Base-by-base conservation (phyloP, 1,140 invertebrate genomes). In the Magallana ariakensis region DNA sequence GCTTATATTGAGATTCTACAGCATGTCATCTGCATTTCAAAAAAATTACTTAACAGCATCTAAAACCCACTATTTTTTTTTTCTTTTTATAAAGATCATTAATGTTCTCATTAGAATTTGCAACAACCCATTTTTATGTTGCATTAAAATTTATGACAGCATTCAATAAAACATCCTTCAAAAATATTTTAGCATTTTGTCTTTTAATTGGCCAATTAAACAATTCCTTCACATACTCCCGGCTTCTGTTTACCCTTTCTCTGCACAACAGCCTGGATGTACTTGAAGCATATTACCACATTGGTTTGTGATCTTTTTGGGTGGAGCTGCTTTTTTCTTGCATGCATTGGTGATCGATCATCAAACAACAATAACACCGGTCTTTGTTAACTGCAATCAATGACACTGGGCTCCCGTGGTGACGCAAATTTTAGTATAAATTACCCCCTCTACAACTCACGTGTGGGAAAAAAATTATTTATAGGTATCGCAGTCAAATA, bases 1-100 rank as follows among this genome's bases (percentile, higher is more conserved):
- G 22, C 33, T 26, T 13, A 26, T 22, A 75, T 75, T 75, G 33
- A 75, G 19, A 33, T 26, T 75, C 66, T 26, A 58, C 56, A 22
- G 15, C 53, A 81, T 80, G 56, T 82, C 80, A 86, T 81, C 55
- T 81, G 81, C 53, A 58, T 85, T 86, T 33, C 9, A 19, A 11
- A 19, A 75, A 75, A 26, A 26, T 13, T 75, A 26, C 66, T 11
- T 75, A 46, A 46, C 33, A 46, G 33, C 33, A 46, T 46, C 33
- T 46, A 46, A 46, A 46, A 46, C 33, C 33, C 33, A 2, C 33
- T 46, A 46, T 46, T 46, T 46, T 46, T 46, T 46, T 46, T 46
- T 46, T 46, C 33, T 46, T 4, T 46, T 46, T 5, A 46, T 4
- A 2, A 46, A 33, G 9, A 11, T 26, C 22, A 6, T 22, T 75